Evolutionary conservation across 2,888 invertebrate genomes (phyloP).

Genomic region (Tipula lateralis): DNA sequence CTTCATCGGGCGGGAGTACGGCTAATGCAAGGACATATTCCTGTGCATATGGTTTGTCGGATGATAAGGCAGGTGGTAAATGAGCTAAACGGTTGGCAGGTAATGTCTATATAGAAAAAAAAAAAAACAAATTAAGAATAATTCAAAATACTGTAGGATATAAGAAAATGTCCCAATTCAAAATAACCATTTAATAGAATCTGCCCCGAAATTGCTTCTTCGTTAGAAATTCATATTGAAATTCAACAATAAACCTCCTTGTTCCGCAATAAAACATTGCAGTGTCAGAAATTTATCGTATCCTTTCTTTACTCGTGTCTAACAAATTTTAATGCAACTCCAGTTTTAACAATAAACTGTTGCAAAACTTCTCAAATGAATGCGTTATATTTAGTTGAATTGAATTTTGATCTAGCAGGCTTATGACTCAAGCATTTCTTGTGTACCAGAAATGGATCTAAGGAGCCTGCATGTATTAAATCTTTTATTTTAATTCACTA

Average conservation of each 20-base stretch:
- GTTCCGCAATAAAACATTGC: slow-evolving; percentile 2
- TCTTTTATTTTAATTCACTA: slow-evolving; percentile 37
- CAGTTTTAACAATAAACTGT: slow-evolving; percentile 28
- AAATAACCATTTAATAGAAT: background rate
- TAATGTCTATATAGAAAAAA: slow-evolving; percentile 50
- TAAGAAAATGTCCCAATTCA: background rate
- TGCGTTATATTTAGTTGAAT: background rate
- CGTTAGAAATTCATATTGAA: background rate
- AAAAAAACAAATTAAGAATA: background rate
- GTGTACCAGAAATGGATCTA: slow-evolving; percentile 50
- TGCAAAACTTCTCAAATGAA: background rate
- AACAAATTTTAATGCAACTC: background rate
- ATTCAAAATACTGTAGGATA: background rate
- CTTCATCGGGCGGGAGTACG: slow-evolving; percentile 79
- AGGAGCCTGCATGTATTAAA: slow-evolving; percentile 45
- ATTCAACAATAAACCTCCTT: background rate
- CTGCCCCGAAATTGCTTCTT: background rate
- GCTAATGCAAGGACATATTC: slow-evolving; percentile 84
- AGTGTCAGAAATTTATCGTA: background rate
- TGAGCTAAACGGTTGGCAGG: slow-evolving; percentile 69
- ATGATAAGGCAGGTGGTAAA: slow-evolving; percentile 70
- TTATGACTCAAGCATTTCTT: slow-evolving; percentile 51
- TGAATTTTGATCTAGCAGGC: slow-evolving; percentile 45
- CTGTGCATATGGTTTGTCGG: slow-evolving; percentile 74
- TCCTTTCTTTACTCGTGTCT: background rate